A percentile compares a stretch with the other conserved stretches of the same genome.
Evolutionary conservation across 2,888 invertebrate genomes (phyloP).

Genomic region (Coecobrya sp.): DNA sequence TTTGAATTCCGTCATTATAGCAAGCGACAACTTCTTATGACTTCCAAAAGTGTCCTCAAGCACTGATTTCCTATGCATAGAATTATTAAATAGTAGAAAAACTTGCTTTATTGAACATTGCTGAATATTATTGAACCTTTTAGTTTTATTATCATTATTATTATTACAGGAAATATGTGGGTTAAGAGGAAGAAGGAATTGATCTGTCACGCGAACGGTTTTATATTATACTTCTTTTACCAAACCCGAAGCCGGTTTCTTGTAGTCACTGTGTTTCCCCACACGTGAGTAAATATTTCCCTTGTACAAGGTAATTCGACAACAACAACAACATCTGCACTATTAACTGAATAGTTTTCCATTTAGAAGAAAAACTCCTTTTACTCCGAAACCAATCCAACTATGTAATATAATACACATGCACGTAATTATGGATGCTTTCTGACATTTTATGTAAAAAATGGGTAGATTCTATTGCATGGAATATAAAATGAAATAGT

Average conservation of each 20-base stretch:
- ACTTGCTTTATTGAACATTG: neutral
- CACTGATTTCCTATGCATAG: neutral
- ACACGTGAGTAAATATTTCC: no score
- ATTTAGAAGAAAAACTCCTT: no score
- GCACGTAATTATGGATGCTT: neutral
- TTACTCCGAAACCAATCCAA: no score
- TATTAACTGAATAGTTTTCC: no score
- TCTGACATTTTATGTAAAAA: conserved; percentile 24
- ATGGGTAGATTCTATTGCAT: conserved; percentile 48
- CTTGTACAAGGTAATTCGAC: no score
- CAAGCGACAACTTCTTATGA: neutral
- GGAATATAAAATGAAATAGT: conserved; percentile 48
- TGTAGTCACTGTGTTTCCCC: no score
- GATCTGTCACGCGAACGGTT: conserved; percentile 47
- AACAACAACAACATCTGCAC: no score
- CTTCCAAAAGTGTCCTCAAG: neutral
- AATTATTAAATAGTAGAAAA: conserved; percentile 1
- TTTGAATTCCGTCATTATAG: neutral
- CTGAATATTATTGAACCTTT: conserved; percentile 25
- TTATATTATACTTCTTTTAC: no score
- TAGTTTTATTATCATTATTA: conserved; percentile 10
- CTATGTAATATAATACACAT: neutral
- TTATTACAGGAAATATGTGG: conserved; percentile 20
- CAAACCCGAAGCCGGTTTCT: no score
- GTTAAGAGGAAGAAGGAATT: neutral